Evolutionary conservation across 2,888 invertebrate genomes (phyloP), one percentile per base, ranked within the genome.

Genomic region (Eueremaeus valkanovi): DNA sequence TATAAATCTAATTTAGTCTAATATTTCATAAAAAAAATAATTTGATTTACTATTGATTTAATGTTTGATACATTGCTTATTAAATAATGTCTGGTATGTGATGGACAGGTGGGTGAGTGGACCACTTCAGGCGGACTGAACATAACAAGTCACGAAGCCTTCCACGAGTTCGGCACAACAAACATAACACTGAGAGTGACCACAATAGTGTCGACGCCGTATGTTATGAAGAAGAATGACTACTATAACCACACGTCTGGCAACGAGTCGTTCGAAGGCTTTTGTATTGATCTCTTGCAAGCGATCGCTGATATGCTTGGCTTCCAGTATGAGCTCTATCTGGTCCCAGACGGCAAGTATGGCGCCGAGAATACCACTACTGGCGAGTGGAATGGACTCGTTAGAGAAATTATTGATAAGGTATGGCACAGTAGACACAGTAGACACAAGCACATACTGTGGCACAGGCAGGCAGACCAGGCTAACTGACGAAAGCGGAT

Each of bases 151-250:
- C 89, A 90, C 0, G 90, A 89, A 0, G 92, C 93, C 1, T 94
- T 94, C 83, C 92, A 89, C 82, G 90, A 93, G 79, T 90, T 90
- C 68, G 89, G 90, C 49, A 88, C 89, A 0, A 90, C 91, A 0
- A 94, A 94, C 84, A 91, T 93, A 31, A 94, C 93, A 0, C 86
- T 94, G 6, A 89, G 92, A 73, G 92, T 94, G 24, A 93, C 93
- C 85, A 93, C 93, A 51, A 88, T 92, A 81, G 91, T 92, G 31
- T 24, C 75, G 13, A 42, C 16, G 29, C 75, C 75, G 29, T 75
- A 72, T 36, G 75, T 75, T 1, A 72, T 75, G 58, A 29, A 45
- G 18, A 66, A 49, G 16, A 63, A 6, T 16, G 42, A 68, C 18
- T 90, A 72, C 36, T 73, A 81, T 11, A 92, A 91, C 76, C 78